Conservation (phyloP, 2,797 vertebrate genomes). For the Chelon auratus region DNA sequence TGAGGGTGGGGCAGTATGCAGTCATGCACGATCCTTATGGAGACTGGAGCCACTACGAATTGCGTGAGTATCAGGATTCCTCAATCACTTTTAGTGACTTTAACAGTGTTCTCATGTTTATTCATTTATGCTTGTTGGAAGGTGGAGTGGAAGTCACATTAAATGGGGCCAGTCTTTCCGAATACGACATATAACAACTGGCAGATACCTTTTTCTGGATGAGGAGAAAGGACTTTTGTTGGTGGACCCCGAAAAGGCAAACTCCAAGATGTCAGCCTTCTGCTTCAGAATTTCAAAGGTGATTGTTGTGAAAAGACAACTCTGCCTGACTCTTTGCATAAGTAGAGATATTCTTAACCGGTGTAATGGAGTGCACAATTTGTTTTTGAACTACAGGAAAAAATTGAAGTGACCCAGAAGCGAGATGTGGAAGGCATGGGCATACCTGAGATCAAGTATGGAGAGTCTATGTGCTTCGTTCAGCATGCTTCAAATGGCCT, state of each 20-base stretch:
- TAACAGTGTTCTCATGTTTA: neutral
- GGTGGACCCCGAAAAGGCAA: constrained; percentile 90
- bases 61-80: constrained; percentile 76
- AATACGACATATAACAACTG: constrained; percentile 93
- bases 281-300: constrained; percentile 95
- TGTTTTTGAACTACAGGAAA: constrained; percentile 84
- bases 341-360: neutral
- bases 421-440: constrained; percentile 96
- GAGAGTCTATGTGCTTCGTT: constrained; percentile 95
- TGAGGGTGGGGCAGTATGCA: constrained; percentile 93
- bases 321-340: neutral
- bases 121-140: constrained; percentile 54
- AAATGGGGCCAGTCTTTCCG: constrained; percentile 94
- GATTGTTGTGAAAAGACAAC: constrained; percentile 5
- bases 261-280: constrained; percentile 91
- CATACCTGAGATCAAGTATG: constrained; percentile 93
- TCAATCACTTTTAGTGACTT: neutral
- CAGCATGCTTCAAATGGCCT: constrained; percentile 89
- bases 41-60: constrained; percentile 93
- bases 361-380: neutral
- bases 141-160: constrained; percentile 94
- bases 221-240: constrained; percentile 93
- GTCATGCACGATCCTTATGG: constrained; percentile 94
- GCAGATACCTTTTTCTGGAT: constrained; percentile 89
- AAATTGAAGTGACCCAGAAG: constrained; percentile 90